Evolutionary conservation across 2,888 invertebrate species (phyloP).

Genomic region (Sycophila texana): DNA sequence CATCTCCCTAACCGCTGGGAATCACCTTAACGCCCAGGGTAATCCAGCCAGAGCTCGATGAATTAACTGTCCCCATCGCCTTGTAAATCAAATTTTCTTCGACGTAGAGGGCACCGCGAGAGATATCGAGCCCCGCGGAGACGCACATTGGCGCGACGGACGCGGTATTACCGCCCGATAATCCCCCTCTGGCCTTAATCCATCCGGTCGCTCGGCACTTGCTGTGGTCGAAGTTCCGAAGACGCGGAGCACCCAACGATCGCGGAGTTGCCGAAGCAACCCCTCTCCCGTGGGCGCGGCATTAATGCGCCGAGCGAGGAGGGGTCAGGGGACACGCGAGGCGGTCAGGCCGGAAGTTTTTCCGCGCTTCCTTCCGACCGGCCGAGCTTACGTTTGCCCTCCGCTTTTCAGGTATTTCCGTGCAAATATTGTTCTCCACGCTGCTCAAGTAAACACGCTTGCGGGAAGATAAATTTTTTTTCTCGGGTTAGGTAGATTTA

Average conservation of each 20-base stretch:
- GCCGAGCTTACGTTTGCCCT: too few relatives aligned
- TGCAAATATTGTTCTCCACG: too few relatives aligned
- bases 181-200: slow-evolving; percentile 14
- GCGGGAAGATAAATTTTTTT: too few relatives aligned
- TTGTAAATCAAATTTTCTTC: slow-evolving; percentile 31
- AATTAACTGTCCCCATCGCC: slow-evolving; percentile 8
- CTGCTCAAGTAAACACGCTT: too few relatives aligned
- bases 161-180: slow-evolving; percentile 36
- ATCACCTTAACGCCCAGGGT: slow-evolving; percentile 37
- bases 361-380: too few relatives aligned
- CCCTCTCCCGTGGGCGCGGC: background rate
- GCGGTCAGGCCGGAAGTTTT: background rate
- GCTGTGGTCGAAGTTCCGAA: slow-evolving; percentile 1
- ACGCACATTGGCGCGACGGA: background rate
- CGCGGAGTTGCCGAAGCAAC: background rate
- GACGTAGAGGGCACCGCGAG: background rate
- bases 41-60: slow-evolving; percentile 1
- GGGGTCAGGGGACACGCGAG: background rate
- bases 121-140: too few relatives aligned
- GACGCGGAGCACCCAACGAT: background rate
- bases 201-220: slow-evolving; percentile 2
- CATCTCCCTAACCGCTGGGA: background rate
- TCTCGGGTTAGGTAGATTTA: too few relatives aligned
- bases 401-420: too few relatives aligned
- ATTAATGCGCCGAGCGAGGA: background rate